Conservation (phyloP, 1,140 invertebrate species). For the Nephila pilipes region DNA sequence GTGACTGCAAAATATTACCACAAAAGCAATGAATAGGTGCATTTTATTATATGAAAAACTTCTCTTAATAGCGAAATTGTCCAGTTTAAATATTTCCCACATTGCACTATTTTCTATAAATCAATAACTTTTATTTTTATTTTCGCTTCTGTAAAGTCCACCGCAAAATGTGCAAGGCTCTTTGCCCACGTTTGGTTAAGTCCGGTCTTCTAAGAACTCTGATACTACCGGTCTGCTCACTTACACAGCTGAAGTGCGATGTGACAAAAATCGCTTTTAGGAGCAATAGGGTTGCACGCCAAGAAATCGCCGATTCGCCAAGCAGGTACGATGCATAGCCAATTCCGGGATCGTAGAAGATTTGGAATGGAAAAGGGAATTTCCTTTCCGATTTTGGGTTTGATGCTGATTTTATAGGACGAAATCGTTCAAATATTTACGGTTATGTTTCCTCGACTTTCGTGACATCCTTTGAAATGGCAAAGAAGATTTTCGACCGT, state of each 20-base stretch:
- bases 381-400: conserved; percentile 23
- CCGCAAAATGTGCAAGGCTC: background rate
- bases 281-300: conserved; percentile 17
- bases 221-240: background rate
- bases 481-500: background rate
- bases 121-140: background rate
- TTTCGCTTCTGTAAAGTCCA: background rate
- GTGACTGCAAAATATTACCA: background rate
- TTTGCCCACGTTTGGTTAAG: conserved; percentile 1
- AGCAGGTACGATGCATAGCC: background rate
- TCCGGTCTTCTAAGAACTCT: background rate
- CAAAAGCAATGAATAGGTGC: background rate
- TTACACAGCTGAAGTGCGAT: conserved; percentile 14
- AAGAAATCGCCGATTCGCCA: background rate
- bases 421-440: conserved; percentile 41
- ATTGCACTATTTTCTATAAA: background rate
- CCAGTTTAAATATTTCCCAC: background rate
- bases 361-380: background rate
- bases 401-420: conserved; percentile 47
- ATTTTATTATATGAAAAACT: conserved; percentile 4
- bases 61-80: background rate
- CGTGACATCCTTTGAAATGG: conserved; percentile 45
- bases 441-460: conserved; percentile 35
- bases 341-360: background rate
- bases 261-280: conserved; percentile 26